A percentile compares a stretch with the other conserved stretches of the same genome.
phyloP scores from a whole-genome alignment of 1,140 invertebrate species.

The Arctopsyche grandis region DNA sequence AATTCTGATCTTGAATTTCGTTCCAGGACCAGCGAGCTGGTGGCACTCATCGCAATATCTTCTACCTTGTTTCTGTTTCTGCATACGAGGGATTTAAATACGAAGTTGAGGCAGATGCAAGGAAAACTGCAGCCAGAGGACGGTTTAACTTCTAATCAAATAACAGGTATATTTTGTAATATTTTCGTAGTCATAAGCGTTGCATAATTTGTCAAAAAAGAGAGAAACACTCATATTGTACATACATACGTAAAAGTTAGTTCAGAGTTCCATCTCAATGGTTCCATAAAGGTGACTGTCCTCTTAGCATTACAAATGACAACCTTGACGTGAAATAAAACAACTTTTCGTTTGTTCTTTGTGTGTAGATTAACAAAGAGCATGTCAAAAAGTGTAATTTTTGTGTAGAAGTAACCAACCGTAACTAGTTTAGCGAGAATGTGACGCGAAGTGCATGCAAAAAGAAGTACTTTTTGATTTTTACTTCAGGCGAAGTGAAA shows the following conservation, averaged over 20 bases:
- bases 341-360: slow-evolving; percentile 9
- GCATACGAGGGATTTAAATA: slow-evolving; percentile 82
- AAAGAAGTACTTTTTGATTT: too few relatives aligned
- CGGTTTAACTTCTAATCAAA: slow-evolving; percentile 74
- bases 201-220: not conserved
- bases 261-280: not conserved
- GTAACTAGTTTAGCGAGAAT: too few relatives aligned
- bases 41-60: slow-evolving; percentile 80
- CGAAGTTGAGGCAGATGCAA: slow-evolving; percentile 80
- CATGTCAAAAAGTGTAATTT: not conserved
- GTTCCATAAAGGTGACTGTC: not conserved
- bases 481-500: not conserved
- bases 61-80: slow-evolving; percentile 83
- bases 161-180: slow-evolving; percentile 69
- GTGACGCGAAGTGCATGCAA: too few relatives aligned
- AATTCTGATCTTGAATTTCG: slow-evolving; percentile 14
- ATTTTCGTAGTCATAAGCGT: not conserved
- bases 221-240: too few relatives aligned
- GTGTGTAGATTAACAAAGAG: too few relatives aligned
- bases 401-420: too few relatives aligned
- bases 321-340: not conserved
- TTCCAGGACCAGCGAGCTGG: slow-evolving; percentile 71
- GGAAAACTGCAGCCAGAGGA: slow-evolving; percentile 77
- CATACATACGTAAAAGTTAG: too few relatives aligned
- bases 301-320: too few relatives aligned